These are phyloP conservation scores for Pollicipes pollicipes DNA, from an alignment of 1,140 invertebrate species.

Conservation along the genomic window DNA sequence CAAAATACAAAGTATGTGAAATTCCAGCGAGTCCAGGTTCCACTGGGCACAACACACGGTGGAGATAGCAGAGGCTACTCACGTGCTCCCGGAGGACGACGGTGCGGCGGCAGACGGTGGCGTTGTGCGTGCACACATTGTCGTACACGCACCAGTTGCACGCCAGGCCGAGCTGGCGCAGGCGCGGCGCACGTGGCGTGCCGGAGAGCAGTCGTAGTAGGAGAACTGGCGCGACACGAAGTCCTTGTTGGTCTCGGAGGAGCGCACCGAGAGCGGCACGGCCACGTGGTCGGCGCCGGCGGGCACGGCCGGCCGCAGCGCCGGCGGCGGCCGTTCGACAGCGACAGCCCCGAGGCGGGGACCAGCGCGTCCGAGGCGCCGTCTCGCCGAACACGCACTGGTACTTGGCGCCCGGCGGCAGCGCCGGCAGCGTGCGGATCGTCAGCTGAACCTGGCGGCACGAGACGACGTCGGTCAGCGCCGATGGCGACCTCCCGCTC, in stretches of 20 bases:
- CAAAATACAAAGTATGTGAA: conserved; percentile 13
- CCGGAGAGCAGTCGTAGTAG: conserved; percentile 72
- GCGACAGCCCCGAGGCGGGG: conserved; percentile 50
- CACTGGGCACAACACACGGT: too few relatives aligned
- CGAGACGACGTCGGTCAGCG: too few relatives aligned
- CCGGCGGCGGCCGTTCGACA: conserved; percentile 63
- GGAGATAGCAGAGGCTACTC: too few relatives aligned
- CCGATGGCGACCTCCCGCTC: too few relatives aligned
- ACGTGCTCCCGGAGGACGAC: conserved; percentile 67
- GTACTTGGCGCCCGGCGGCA: conserved; percentile 74
- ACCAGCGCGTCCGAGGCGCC: conserved; percentile 71
- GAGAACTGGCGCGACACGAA: conserved; percentile 85
- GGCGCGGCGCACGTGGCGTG: conserved; percentile 66
- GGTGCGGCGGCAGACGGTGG: conserved; percentile 53
- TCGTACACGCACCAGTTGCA: conserved; percentile 94
- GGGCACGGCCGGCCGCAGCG: conserved; percentile 56
- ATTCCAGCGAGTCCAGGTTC: too few relatives aligned
- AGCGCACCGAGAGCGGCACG: conserved; percentile 75
- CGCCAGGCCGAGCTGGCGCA: conserved; percentile 72
- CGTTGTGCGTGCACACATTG: conserved; percentile 80
- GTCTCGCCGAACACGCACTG: conserved; percentile 55
- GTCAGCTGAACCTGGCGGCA: conserved; percentile 64
- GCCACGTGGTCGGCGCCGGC: conserved; percentile 57
- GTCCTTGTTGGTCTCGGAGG: conserved; percentile 84
- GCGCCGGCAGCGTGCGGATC: conserved; percentile 70